Evolutionary conservation across 2,113 vertebrate genomes (phyloP).

Genomic region (Willisornis vidua): DNA sequence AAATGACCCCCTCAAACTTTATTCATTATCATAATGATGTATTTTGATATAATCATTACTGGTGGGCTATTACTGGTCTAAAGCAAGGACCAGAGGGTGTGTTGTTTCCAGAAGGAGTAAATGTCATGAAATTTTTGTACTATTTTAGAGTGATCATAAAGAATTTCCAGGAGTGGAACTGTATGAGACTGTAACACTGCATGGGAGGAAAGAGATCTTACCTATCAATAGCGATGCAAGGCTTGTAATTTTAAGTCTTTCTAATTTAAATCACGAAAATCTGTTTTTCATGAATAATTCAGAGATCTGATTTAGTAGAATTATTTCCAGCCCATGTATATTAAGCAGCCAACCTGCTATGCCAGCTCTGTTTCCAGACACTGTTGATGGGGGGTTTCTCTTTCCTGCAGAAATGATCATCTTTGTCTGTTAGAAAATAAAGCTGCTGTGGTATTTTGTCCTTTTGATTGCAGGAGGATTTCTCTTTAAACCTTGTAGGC

Average conservation of each 20-base stretch:
- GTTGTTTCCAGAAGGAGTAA: constrained; percentile 3
- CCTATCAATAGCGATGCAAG: constrained; percentile 25
- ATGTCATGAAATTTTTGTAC: not conserved
- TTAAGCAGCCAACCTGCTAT: constrained; percentile 56
- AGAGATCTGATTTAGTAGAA: constrained; percentile 53
- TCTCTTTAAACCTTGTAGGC: constrained; percentile 28
- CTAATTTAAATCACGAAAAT: constrained; percentile 63
- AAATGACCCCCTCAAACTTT: not conserved
- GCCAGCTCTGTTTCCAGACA: constrained; percentile 27
- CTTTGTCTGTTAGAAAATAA: constrained; percentile 59
- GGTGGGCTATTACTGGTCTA: not conserved
- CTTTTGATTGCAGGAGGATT: constrained; percentile 37
- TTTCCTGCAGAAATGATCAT: constrained; percentile 39
- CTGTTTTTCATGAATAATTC: constrained; percentile 70
- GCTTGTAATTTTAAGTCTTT: constrained; percentile 52
- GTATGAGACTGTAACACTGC: not conserved
- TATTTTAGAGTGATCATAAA: not conserved
- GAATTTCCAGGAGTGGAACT: not conserved
- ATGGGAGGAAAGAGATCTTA: not conserved
- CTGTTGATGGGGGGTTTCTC: constrained; percentile 29
- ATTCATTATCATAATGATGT: not conserved
- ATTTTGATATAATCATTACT: not conserved
- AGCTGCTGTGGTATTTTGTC: constrained; percentile 49
- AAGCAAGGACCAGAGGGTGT: not conserved
- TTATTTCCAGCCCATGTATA: constrained; percentile 63